Percentiles rank a stretch among this genome's conserved stretches.
Conservation (phyloP, 2,113 vertebrate genomes). For the Syrrhaptes paradoxus region DNA sequence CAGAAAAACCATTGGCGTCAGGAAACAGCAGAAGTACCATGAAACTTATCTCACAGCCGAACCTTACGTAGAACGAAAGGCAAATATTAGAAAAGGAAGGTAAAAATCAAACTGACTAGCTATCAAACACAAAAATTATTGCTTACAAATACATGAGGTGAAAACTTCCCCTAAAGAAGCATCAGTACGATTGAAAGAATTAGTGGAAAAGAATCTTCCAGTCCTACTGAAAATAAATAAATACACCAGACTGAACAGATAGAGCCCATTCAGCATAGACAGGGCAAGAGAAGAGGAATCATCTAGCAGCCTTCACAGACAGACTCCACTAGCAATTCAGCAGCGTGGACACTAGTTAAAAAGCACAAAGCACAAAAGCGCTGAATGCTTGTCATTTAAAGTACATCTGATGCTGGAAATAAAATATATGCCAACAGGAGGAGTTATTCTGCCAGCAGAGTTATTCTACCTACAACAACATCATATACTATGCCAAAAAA, state of each 20-base stretch:
- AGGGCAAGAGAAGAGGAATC: neutral
- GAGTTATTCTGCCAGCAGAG: neutral
- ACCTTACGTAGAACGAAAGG: neutral
- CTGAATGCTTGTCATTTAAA: neutral
- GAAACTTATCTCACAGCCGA: neutral
- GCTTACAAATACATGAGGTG: neutral
- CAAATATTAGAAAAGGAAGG: neutral
- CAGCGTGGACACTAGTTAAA: neutral
- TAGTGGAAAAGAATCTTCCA: neutral
- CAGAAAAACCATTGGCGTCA: conserved; percentile 49
- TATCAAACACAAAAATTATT: neutral
- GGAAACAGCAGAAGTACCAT: conserved; percentile 16
- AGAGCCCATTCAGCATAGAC: neutral
- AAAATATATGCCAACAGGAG: neutral
- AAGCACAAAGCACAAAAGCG: conserved; percentile 6
- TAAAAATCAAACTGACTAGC: neutral
- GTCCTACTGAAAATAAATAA: neutral
- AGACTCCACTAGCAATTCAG: neutral
- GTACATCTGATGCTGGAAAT: neutral
- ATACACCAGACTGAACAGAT: neutral
- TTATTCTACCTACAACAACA: neutral
- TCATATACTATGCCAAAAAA: neutral
- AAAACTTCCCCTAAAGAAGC: neutral
- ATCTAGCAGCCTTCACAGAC: neutral
- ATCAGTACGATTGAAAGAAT: neutral